Conservation (phyloP, 2,888 invertebrate genomes). For the Tethea ocularis region DNA sequence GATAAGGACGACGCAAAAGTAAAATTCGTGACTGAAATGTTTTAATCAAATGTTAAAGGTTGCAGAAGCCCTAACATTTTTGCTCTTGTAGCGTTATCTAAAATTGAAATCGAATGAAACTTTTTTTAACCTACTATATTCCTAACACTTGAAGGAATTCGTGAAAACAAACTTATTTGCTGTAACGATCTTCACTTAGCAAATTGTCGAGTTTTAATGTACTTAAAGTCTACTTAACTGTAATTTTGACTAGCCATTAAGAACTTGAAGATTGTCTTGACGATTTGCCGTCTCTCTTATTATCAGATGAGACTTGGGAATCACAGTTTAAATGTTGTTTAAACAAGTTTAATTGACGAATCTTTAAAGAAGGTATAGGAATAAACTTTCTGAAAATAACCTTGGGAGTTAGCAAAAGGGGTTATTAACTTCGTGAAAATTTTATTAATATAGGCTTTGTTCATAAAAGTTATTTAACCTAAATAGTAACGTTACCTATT, state of each 20-base stretch:
- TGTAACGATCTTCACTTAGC: constrained; percentile 53
- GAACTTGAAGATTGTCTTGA: constrained; percentile 59
- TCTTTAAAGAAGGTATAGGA: not conserved
- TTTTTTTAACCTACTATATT: constrained; percentile 6
- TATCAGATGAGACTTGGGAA: constrained; percentile 29
- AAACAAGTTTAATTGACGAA: constrained; percentile 23
- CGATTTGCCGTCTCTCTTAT: constrained; percentile 47
- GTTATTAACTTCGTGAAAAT: not conserved
- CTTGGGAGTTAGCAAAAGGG: not conserved
- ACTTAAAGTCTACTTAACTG: constrained; percentile 64
- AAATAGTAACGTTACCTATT: no score
- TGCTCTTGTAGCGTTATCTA: constrained; percentile 3
- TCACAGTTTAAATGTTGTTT: constrained; percentile 44
- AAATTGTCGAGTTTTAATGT: constrained; percentile 61
- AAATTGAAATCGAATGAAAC: constrained; percentile 10
- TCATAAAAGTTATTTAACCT: not conserved
- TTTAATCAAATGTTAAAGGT: not conserved
- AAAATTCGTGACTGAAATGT: not conserved
- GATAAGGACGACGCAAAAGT: not conserved
- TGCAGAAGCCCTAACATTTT: not conserved
- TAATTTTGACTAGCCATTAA: constrained; percentile 68
- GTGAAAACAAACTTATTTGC: constrained; percentile 42
- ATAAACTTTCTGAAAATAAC: not conserved
- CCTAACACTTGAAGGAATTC: constrained; percentile 17
- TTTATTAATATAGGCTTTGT: not conserved